Evolutionary conservation across 92 coral and sea anemone species (phyloP), one percentile per base, ranked within the genome.

Genomic region (Porites divaricata): DNA sequence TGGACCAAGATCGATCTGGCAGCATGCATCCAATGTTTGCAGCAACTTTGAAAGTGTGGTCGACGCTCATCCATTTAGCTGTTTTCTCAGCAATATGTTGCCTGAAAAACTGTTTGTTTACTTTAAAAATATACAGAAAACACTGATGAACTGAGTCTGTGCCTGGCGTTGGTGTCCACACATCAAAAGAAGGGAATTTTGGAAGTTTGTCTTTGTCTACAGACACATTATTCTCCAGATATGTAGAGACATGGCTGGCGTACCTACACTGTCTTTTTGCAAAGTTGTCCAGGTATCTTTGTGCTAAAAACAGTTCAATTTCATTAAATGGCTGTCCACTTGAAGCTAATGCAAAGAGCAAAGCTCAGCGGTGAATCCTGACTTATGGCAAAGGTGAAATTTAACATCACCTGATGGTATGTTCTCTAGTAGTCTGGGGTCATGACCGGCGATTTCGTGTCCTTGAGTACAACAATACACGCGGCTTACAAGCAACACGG

Each of bases 1-100:
- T 83, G 10, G 78, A 63, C 87, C 80, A 83, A 13, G 87, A 83
- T 41, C 87, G 72, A 41, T 83, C 61, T 45, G 87, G 87, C 48
- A 81, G 77, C 41, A 20, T 81, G 78, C 86, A 81, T 82, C 86
- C 86, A 72, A 71, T 82, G 78, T 71, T 82, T 72, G 72, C 61
- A 0, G 86, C 86, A 28, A 72, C 79, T 82, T 82, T 71, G 57
- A 82, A 71, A 26, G 79, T 82, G 63, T 71, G 80, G 54, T 82
- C 61, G 19, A 59, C 86, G 58, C 79, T 82, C n/a, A 72, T 82
- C 71, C 86, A 82, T 28, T 81, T n/a, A 11, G 86, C 74, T 26
- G 69, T 72, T 71, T 61, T 82, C 70, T 82, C 79, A 16, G 71
- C 57, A 1, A 82, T 54, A 45, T 45, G 48, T 72, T 82, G 79